phyloP scores from a whole-genome alignment of 2,113 vertebrate species.

The Tringa solitaria region DNA sequence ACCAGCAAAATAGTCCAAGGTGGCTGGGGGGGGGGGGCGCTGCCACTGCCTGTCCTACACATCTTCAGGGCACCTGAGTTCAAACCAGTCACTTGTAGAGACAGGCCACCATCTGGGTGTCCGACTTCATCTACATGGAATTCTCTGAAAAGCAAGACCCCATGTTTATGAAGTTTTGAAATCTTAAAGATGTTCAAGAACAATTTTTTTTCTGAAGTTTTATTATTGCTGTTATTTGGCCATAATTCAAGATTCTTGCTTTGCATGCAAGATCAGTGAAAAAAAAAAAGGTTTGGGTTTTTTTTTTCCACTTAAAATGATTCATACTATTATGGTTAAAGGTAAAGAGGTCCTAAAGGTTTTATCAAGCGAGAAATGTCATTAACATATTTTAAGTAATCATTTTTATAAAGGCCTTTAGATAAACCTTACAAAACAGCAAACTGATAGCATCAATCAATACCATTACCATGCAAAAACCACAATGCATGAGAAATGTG shows the following conservation, averaged over 20 bases:
- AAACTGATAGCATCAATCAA: not conserved
- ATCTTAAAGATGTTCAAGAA: not conserved
- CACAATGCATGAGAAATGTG: rapidly evolving
- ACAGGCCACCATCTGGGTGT: not conserved
- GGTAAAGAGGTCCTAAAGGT: not conserved
- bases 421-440: not conserved
- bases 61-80: not conserved
- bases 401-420: not conserved
- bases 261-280: not conserved
- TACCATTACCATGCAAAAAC: not conserved
- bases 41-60: not conserved
- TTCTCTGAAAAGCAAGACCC: not conserved
- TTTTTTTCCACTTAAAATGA: not conserved
- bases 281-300: not conserved
- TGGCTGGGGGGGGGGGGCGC: not conserved
- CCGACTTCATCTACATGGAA: not conserved
- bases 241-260: not conserved
- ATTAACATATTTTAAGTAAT: not conserved
- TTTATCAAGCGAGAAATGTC: not conserved
- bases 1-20: not conserved
- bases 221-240: not conserved
- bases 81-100: not conserved
- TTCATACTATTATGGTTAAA: not conserved
- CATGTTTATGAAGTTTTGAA: not conserved
- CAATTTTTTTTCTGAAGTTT: not conserved